A percentile compares a stretch with the other conserved stretches of the same genome.
Conservation (phyloP, 2,888 invertebrate species). For the Tipula lateralis region DNA sequence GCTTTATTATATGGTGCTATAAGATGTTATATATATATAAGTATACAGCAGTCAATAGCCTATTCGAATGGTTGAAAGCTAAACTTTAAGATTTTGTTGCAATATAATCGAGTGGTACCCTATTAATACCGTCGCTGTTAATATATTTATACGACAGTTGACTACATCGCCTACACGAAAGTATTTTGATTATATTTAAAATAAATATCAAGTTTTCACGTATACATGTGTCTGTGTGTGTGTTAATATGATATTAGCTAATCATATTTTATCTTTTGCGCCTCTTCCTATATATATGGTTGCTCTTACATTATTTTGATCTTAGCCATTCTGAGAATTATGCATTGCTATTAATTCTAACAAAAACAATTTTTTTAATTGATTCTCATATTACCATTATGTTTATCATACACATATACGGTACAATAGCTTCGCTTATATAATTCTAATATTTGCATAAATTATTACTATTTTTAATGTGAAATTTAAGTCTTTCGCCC, state of each 20-base stretch:
- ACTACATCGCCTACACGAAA: background rate
- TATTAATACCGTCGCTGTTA: background rate
- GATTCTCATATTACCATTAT: background rate
- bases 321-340: background rate
- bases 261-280: background rate
- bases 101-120: background rate
- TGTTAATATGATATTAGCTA: background rate
- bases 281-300: background rate
- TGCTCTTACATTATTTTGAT: background rate
- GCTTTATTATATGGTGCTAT: background rate
- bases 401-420: background rate
- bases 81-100: background rate
- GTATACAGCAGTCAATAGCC: background rate
- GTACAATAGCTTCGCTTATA: background rate
- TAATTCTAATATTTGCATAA: background rate
- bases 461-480: background rate
- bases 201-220: background rate
- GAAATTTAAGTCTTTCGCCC: background rate
- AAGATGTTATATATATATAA: background rate
- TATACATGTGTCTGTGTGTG: background rate
- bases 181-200: background rate
- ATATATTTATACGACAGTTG: background rate
- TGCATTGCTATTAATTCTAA: background rate
- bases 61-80: background rate
- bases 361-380: background rate